Evolutionary conservation across 1,140 invertebrate species (phyloP), one percentile per base, ranked within the genome.

Genomic region (Sarcophaga bullata): DNA sequence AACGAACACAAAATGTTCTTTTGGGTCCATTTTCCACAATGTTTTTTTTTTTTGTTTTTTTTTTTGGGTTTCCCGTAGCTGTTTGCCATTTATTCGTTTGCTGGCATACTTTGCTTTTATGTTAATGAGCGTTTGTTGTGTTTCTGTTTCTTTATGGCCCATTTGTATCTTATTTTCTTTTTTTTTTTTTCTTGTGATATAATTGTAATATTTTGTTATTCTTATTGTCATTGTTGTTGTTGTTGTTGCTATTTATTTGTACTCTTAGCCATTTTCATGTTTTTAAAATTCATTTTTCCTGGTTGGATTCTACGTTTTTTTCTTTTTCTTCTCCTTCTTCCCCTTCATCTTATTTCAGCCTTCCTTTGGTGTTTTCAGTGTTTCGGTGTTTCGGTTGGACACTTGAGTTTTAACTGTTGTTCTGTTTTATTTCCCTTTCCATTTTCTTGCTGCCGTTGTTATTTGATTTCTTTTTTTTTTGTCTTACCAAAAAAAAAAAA

Each of bases 1-100:
- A 78, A 76, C 73, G n/a, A 49, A 78, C 75, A 78, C 75, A 78
- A 78, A 78, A 78, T 50, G 75, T 78, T 50, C 75, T 52, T 78
- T 78, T 78, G 75, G 75, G 75, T 52, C n/a, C 17, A 50, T 78
- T 78, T 78, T 78, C 48, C 48, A 78, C 6, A 8, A 11, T 19
- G 9, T 52, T 78, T 68, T 6, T 76, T 19, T 76, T 76, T 7
- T 48, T 17, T n/a, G 50, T n/a, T 17, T 76, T 49, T 47, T 73
- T 6, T 73, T 73, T 8, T 47, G 25, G 73, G 73, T 73, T 52
- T 10, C 13, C 1, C 50, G 6, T 52, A 6, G 9, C 50, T 52
- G 1, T 52, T 10, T 13, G 13, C 50, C 50, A 10, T 52, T 52
- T 52, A 9, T 10, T 10, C 54, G 54, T 15, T 62, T 11, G 17